A percentile compares a stretch with the other conserved stretches of the same genome.
phyloP scores from a whole-genome alignment of 2,797 vertebrate genomes.

The Clarias platycephalus region DNA sequence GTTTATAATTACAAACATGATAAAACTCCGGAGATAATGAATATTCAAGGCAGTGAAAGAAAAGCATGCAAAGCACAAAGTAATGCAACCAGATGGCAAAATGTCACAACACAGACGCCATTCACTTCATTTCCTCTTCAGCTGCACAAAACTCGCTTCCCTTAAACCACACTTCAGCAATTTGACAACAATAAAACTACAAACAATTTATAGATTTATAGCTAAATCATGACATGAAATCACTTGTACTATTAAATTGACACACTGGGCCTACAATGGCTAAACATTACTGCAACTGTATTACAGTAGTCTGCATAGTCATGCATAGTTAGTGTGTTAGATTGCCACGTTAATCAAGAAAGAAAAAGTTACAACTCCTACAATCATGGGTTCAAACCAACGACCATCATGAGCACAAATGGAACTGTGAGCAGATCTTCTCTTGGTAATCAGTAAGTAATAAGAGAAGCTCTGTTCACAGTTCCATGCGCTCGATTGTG shows the following conservation, averaged over 20 bases:
- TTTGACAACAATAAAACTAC: background rate
- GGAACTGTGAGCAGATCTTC: background rate
- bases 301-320: too few species aligned
- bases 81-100: background rate
- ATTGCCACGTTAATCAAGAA: background rate
- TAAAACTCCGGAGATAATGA: background rate
- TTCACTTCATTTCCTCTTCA: background rate
- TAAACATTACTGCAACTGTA: background rate
- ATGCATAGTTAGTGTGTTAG: background rate
- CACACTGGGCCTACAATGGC: background rate
- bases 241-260: background rate
- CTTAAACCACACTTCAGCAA: background rate
- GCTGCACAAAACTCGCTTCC: background rate
- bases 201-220: background rate
- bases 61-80: background rate
- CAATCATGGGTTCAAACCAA: background rate
- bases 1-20: background rate
- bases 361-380: background rate
- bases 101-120: background rate
- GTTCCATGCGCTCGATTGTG: too few species aligned
- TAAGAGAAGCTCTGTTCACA: background rate
- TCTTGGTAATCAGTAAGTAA: background rate
- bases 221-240: background rate
- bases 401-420: background rate
- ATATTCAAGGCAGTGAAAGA: constrained; percentile 5